Base-by-base conservation (phyloP, 2,113 vertebrate genomes). In the Cairina moschata region DNA sequence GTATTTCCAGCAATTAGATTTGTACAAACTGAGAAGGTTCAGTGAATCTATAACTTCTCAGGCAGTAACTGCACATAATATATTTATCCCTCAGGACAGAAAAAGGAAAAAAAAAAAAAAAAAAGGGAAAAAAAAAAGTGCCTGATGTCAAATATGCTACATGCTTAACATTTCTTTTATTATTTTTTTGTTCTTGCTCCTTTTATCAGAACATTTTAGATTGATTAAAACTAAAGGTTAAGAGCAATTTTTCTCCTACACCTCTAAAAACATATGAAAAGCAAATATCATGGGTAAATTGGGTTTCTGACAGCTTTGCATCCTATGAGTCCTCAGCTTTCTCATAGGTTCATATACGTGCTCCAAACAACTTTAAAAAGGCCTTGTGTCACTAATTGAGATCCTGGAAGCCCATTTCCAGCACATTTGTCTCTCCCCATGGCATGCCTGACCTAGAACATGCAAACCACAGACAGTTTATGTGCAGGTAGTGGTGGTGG, bases 141-240 rank as follows among this genome's bases (percentile, higher is more conserved):
- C 22, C 13, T 73, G 8, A n/a, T 83, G 32, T 25, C 34, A 88
- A 85, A 86, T 40, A 52, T 62, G 14, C 25, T 71, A 52, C 34
- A 77, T 88, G 6, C 14, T 80, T 86, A 77, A 58, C 9, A 69
- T 80, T 90, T 71, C 9, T 56, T 89, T 54, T 55, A 50, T 36
- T 77, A n/a, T 91, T 86, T 90, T 68, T 52, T 31, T 8, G n/a
- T 68, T 72, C 58, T 87, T 76, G 16, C 21, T 79, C n/a, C 26
- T 75, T 82, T 84, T 63, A 75, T 65, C 72, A 78, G 71, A 82
- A 58, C 12, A 60, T 26, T 60, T n/a, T 52, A 65, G n/a, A 79
- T 6, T 83, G 75, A 82, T 86, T 86, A 73, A 91, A 95, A 80
- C 22, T 83, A 87, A 94, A 85, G 40, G 13, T 91, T 89, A 68